Conservation (phyloP, 1,140 invertebrate species). For the Leptopilina clavipes region DNA sequence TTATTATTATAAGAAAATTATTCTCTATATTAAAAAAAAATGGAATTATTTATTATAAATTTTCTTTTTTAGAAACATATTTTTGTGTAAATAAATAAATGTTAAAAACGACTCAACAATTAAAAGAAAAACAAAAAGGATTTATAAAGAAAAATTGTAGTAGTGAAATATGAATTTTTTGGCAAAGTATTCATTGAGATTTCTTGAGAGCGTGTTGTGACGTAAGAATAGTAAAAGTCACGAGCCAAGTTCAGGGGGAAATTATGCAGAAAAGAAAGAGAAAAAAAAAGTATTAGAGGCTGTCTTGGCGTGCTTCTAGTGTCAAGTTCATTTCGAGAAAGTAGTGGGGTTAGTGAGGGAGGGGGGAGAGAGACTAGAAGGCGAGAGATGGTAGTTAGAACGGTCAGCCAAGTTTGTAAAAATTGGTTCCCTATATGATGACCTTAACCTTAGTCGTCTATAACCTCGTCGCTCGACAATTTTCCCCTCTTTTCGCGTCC, state of each 20-base stretch:
- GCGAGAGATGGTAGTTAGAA: too few relatives aligned
- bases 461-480: constrained; percentile 29
- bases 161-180: too few relatives aligned
- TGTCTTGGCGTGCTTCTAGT: too few relatives aligned
- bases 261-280: not conserved
- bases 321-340: not conserved
- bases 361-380: constrained; percentile 28
- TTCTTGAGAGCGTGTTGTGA: not conserved
- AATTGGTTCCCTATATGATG: constrained; percentile 55
- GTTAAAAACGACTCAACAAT: too few relatives aligned
- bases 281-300: not conserved
- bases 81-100: too few relatives aligned
- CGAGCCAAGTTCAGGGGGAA: constrained; percentile 59
- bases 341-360: not conserved
- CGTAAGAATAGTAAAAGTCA: not conserved
- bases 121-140: too few relatives aligned
- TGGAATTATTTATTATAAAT: too few relatives aligned
- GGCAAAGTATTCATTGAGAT: not conserved
- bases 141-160: too few relatives aligned
- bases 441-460: constrained; percentile 56
- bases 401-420: constrained; percentile 63
- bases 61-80: too few relatives aligned
- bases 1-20: too few relatives aligned
- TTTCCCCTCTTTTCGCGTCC: not conserved
- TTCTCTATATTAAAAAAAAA: too few relatives aligned